A percentile compares a stretch with the other conserved stretches of the same genome.
Conservation (phyloP, 1,140 invertebrate species). For the Drosophila carrolli region DNA sequence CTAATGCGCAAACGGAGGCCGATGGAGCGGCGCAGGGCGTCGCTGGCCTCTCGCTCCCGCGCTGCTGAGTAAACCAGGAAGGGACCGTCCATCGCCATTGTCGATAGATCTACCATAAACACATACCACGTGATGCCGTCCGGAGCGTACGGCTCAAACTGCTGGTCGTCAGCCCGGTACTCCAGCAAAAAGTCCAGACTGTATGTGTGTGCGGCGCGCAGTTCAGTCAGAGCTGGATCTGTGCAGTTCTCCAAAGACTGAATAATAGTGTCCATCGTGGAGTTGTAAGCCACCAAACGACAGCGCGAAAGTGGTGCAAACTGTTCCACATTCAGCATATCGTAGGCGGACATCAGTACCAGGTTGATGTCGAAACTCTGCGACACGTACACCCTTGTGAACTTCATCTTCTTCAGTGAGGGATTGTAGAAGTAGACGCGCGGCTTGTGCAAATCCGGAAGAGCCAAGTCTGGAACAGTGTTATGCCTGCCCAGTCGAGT, state of each 20-base stretch:
- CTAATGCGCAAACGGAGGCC: conserved; percentile 75
- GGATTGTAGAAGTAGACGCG: conserved; percentile 89
- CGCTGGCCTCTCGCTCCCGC: conserved; percentile 85
- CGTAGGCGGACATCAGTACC: conserved; percentile 87
- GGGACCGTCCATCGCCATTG: conserved; percentile 88
- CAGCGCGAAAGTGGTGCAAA: conserved; percentile 88
- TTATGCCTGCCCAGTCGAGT: conserved; percentile 85
- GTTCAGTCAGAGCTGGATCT: conserved; percentile 85
- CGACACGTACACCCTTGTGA: conserved; percentile 86
- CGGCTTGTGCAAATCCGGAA: conserved; percentile 87
- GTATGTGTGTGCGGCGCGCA: conserved; percentile 53
- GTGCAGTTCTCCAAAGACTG: conserved; percentile 89
- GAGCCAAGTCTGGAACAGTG: conserved; percentile 63
- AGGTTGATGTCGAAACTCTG: conserved; percentile 87
- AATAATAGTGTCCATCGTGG: conserved; percentile 88
- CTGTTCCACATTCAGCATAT: conserved; percentile 87
- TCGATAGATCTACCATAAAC: conserved; percentile 87
- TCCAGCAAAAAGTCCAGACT: conserved; percentile 89
- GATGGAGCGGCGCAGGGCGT: conserved; percentile 87
- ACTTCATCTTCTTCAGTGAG: conserved; percentile 85
- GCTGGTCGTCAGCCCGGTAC: conserved; percentile 87
- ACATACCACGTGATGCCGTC: conserved; percentile 89
- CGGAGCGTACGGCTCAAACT: conserved; percentile 88
- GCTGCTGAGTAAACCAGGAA: conserved; percentile 87
- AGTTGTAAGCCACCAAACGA: conserved; percentile 91